These are phyloP conservation scores for Leptoteleia sp. DNA, from an alignment of 1,140 invertebrate genomes.

Conservation along the genomic window DNA sequence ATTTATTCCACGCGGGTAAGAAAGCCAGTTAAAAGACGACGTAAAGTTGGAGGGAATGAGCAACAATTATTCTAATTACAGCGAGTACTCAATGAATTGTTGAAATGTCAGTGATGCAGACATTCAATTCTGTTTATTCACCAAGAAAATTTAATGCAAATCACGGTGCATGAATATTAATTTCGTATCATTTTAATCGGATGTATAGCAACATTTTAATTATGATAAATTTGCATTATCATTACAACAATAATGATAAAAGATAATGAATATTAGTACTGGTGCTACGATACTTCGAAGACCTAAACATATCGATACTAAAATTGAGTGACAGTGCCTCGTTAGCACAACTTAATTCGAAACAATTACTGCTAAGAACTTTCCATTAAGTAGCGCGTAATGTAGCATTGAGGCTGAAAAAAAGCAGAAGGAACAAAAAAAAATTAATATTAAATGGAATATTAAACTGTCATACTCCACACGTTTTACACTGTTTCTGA, in stretches of 20 bases:
- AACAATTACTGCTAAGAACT: constrained; percentile 27
- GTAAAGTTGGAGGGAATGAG: not conserved
- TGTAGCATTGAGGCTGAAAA: not conserved
- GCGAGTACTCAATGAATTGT: not conserved
- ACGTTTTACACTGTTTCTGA: constrained; percentile 8
- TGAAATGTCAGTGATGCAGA: constrained; percentile 19
- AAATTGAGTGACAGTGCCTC: constrained; percentile 27
- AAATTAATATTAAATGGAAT: no score
- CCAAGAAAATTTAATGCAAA: constrained; percentile 21
- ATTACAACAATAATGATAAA: constrained; percentile 31
- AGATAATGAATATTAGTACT: constrained; percentile 18
- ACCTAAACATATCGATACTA: constrained; percentile 1
- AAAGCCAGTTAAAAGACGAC: no score
- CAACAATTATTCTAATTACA: constrained; percentile 2
- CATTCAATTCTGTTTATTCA: constrained; percentile 23
- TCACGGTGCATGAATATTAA: constrained; percentile 3
- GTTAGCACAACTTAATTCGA: constrained; percentile 27
- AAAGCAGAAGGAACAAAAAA: not conserved
- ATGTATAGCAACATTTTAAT: constrained; percentile 14
- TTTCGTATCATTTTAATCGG: constrained; percentile 17
- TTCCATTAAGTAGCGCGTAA: constrained; percentile 3
- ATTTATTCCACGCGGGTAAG: no score
- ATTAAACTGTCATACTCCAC: no score
- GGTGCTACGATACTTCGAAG: constrained; percentile 12
- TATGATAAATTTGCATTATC: not conserved